Base-by-base conservation (phyloP, 2,797 vertebrate genomes). In the Melanogrammus aeglefinus region DNA sequence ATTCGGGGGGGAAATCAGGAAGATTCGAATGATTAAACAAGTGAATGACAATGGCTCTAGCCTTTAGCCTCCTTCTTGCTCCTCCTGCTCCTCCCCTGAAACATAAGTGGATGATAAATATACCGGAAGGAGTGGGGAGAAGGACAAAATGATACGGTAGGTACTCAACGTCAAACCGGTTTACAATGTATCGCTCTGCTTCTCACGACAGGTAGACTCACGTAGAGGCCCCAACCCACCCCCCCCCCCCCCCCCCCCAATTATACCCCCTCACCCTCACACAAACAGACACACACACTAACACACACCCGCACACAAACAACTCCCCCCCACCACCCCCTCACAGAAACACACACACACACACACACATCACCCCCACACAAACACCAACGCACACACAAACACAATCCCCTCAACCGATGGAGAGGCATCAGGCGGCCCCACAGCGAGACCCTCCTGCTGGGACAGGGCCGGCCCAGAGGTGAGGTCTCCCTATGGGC, bases 401-500 rank as follows among this genome's bases (percentile, higher is more conserved):
- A 21, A 24, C 18, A 39, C n/a, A 35, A 41, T 9, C 8, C 44
- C 13, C 13, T 51, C 44, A 14, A 18, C 7, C 47, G 74, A 31
- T 35, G 35, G 76, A 10, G 35, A 16, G 9, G 47, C 9, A 10
- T 69, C 63, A 47, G 72, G 9, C 73, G 39, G 75, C 88, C 78
- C 72, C 80, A 74, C 71, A 77, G 81, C 83, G 83, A 80, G 73
- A 73, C 44, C 80, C 78, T 88, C 83, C 88, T 89, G 82, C 85
- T 90, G 88, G 82, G 84, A 75, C 38, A 18, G 82, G 35, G 76
- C 84, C 75, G 81, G 80, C 82, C 85, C 78, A 80, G 83, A 85
- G 84, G 83, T 85, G 82, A 81, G 85, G 83, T 90, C 88, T 82
- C 86, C 85, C 80, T 78, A 57, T 80, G 84, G 82, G 75, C 6